Evolutionary conservation across 2,797 vertebrate species (phyloP).

Genomic region (Mareca penelope): DNA sequence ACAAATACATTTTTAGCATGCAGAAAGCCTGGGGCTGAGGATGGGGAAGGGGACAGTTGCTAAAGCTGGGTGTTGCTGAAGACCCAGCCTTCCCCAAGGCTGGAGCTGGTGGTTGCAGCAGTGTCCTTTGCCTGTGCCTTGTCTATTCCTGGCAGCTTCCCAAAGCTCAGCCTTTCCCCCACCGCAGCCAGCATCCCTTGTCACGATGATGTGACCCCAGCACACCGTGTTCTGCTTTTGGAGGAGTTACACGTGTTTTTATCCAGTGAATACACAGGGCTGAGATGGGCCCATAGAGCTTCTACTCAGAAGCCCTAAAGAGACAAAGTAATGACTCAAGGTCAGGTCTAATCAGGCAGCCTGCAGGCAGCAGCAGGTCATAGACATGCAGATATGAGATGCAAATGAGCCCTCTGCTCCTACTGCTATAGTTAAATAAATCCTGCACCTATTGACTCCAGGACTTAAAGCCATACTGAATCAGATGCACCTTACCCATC

Average conservation of each 20-base stretch:
- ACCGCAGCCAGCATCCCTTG: background rate
- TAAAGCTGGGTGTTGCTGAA: background rate
- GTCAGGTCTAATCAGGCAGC: background rate
- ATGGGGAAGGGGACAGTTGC: background rate
- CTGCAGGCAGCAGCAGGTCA: background rate
- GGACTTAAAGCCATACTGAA: background rate
- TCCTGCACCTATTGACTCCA: background rate
- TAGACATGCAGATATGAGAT: background rate
- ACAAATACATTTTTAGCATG: background rate
- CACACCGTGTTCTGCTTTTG: background rate
- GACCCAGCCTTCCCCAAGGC: background rate
- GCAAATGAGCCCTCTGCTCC: background rate
- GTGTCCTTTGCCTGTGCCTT: background rate
- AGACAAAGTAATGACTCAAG: background rate
- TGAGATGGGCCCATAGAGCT: background rate
- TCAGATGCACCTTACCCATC: background rate
- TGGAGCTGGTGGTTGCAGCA: background rate
- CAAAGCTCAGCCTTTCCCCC: background rate
- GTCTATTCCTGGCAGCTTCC: background rate
- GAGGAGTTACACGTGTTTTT: background rate
- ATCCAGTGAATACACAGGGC: background rate
- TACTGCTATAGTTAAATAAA: background rate
- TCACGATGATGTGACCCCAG: accelerated
- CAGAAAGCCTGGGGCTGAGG: background rate
- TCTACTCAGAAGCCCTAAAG: background rate